Evolutionary conservation across 2,113 vertebrate species (phyloP).

Genomic region (Charina bottae): DNA sequence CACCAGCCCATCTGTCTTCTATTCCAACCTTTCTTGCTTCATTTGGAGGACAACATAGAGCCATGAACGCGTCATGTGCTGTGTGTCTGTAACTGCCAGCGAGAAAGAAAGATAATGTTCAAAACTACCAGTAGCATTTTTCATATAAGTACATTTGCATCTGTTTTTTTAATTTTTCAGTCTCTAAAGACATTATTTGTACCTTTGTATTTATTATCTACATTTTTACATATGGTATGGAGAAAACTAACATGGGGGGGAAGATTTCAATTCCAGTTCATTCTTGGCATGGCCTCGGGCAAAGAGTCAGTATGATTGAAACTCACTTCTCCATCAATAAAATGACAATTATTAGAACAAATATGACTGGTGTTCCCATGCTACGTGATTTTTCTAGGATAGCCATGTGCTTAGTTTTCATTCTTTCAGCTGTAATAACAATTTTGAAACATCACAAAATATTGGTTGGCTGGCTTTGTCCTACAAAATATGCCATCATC

Average conservation of each 20-base stretch:
- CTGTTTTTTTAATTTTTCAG: not conserved
- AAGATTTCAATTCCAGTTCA: not conserved
- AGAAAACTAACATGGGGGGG: not conserved
- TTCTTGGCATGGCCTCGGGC: not conserved
- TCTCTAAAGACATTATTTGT: not conserved
- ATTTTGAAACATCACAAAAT: not conserved
- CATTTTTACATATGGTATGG: not conserved
- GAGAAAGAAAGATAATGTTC: constrained; percentile 31
- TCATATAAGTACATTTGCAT: not conserved
- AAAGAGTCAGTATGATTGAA: not conserved
- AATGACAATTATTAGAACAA: not conserved
- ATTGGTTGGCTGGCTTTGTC: not conserved
- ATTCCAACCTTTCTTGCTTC: constrained; percentile 22
- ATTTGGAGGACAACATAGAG: constrained; percentile 21
- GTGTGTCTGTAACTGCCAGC: not conserved
- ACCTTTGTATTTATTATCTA: not conserved
- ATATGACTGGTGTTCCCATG: not conserved
- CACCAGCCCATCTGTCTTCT: constrained; percentile 26
- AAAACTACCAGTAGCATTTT: not conserved
- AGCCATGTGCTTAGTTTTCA: not conserved
- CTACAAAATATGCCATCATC: not conserved
- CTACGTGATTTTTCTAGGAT: not conserved
- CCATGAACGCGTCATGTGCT: not conserved
- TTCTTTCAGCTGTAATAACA: not conserved
- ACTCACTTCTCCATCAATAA: not conserved